A percentile compares a stretch with the other conserved stretches of the same genome.
These are phyloP conservation scores for Tachystola acroxantha DNA, from an alignment of 2,888 invertebrate species.

Conservation along the genomic window DNA sequence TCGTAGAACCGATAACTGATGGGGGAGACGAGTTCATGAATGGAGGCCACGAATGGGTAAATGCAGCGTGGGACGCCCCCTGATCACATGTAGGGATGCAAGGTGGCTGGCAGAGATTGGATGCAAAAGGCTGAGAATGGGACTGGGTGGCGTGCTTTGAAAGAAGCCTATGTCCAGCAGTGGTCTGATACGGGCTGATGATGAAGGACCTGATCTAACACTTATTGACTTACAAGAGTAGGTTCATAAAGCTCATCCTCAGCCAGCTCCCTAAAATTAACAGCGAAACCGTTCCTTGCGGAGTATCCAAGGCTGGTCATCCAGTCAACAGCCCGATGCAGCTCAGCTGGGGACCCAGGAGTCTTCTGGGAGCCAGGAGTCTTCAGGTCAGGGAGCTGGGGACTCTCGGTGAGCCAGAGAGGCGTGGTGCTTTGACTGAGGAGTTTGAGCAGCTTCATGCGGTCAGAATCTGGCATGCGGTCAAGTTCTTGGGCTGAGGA, in stretches of 20 bases:
- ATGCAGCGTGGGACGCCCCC: too few relatives aligned
- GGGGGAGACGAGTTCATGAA: too few relatives aligned
- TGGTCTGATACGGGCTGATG: too few relatives aligned
- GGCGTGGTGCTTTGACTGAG: constrained; percentile 46
- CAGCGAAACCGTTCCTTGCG: constrained; percentile 84
- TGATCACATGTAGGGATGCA: too few relatives aligned
- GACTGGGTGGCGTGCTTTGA: too few relatives aligned
- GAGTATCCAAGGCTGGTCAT: constrained; percentile 85
- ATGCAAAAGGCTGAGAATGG: too few relatives aligned
- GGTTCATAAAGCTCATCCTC: constrained; percentile 79
- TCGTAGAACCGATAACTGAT: too few relatives aligned
- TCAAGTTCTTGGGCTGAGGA: constrained; percentile 53
- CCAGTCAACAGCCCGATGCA: constrained; percentile 83
- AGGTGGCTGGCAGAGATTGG: too few relatives aligned
- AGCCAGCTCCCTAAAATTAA: constrained; percentile 83
- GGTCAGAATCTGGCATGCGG: constrained; percentile 47
- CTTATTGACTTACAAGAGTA: constrained; percentile 83
- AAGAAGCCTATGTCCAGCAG: too few relatives aligned
- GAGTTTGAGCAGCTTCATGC: constrained; percentile 37
- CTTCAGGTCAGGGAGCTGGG: constrained; percentile 6
- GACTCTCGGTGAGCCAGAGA: constrained; percentile 56
- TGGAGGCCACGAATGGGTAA: too few relatives aligned
- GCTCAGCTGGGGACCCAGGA: constrained; percentile 21
- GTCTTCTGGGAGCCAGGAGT: not conserved
- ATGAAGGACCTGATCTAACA: too few relatives aligned